Base-by-base conservation (phyloP, 2,797 vertebrate genomes). In the Nyctalus aviator region DNA sequence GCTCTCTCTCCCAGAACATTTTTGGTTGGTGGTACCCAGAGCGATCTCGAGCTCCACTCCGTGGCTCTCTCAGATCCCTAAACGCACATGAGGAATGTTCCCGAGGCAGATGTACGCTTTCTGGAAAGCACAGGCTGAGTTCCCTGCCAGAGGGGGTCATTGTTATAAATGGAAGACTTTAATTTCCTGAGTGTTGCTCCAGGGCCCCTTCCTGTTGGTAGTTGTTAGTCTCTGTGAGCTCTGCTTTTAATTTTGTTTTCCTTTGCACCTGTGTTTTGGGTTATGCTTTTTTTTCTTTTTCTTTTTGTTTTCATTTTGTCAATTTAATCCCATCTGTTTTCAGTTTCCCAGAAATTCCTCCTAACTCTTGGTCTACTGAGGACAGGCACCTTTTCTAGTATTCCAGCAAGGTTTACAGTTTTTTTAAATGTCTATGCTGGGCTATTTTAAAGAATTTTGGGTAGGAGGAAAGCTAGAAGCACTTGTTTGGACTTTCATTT, bases 271-370 rank as follows among this genome's bases (percentile, higher is more conserved):
- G 73, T 84, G 90, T 57, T 88, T 53, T 62, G 81, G 44, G 64
- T 75, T 77, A n/a, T 32, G 15, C 32, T 72, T 66, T 81, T 66
- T 81, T 78, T 53, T 50, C 5, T 13, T 64, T 76, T 48, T 83
- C n/a, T 50, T 86, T 93, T 76, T 85, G n/a, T 83, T 95, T 88
- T 83, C 50, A 64, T 90, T 77, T 79, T 84, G 53, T 92, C 48
- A 59, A 21, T 62, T 37, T 86, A 83, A 91, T 87, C 44, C 41
- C 69, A 91, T 50, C 81, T 77, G 69, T 86, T 96, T 92, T 83
- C 81, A 66, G 20, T 71, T 73, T 93, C 62, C 82, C 66, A 76
- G 69, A 88, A 95, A 89, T 62, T 85, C 25, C 76, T 88, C 25
- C 12, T 48, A 59, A 88, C 37, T 93, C 79, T 64, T 48, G 35